These are phyloP conservation scores for Petrolisthes cinctipes DNA, from an alignment of 2,888 invertebrate species.

Conservation along the genomic window DNA sequence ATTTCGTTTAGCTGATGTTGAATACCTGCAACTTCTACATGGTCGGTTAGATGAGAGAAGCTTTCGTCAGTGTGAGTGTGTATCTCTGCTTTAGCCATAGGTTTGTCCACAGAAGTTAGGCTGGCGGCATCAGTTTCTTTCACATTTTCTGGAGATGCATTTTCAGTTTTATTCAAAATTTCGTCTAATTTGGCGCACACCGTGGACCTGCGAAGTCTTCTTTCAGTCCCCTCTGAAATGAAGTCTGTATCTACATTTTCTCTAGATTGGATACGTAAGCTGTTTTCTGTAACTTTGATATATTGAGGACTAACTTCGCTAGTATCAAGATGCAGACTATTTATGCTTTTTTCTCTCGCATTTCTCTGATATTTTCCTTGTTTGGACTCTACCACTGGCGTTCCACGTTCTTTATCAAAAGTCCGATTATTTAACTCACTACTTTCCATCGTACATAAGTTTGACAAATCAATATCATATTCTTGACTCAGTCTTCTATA, in stretches of 20 bases:
- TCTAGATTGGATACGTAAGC: not conserved
- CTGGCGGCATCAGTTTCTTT: not conserved
- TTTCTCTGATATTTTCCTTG: too few species aligned
- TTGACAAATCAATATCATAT: not conserved
- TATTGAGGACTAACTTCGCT: too few species aligned
- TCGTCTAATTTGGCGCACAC: conserved; percentile 36
- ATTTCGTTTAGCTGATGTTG: conserved; percentile 35
- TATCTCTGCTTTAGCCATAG: not conserved
- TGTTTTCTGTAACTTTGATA: too few species aligned
- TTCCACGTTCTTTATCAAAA: conserved; percentile 17
- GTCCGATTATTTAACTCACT: not conserved
- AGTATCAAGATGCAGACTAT: too few species aligned
- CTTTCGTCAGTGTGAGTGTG: not conserved
- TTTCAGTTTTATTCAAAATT: conserved; percentile 39
- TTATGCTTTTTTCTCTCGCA: too few species aligned
- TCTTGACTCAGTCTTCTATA: conserved; percentile 35
- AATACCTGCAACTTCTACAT: conserved; percentile 14
- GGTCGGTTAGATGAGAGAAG: not conserved
- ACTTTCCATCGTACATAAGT: not conserved
- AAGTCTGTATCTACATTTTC: conserved; percentile 8
- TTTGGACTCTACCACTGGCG: too few species aligned
- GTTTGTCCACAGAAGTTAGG: not conserved
- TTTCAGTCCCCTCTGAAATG: not conserved
- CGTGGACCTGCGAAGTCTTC: not conserved
- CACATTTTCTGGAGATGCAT: not conserved